phyloP scores from a whole-genome alignment of 1,140 invertebrate species.

The Drosophila ananassae region DNA sequence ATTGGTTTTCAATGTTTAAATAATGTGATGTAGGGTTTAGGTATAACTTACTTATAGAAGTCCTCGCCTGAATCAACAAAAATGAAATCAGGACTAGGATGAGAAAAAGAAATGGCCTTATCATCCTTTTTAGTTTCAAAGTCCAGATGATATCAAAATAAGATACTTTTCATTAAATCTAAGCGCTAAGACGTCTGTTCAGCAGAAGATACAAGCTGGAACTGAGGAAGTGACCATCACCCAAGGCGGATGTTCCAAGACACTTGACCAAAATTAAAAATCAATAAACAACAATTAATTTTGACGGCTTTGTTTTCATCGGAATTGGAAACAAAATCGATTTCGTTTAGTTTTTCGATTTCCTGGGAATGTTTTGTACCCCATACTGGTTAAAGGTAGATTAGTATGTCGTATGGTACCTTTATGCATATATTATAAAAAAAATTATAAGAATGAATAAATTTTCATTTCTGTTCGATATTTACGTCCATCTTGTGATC shows the following conservation, averaged over 20 bases:
- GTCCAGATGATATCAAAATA: no score
- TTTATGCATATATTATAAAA: no score
- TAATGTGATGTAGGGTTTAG: background rate
- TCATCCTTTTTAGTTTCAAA: background rate
- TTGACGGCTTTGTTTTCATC: background rate
- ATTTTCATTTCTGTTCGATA: no score
- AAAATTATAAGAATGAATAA: no score
- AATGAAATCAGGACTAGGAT: slow-evolving; percentile 13
- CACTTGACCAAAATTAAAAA: background rate
- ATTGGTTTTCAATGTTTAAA: background rate
- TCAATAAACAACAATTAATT: background rate
- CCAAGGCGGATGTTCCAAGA: background rate
- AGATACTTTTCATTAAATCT: no score
- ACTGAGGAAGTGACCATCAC: background rate
- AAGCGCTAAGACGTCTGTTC: background rate
- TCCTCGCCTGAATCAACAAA: slow-evolving; percentile 13
- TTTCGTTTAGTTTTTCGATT: background rate
- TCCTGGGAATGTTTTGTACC: background rate
- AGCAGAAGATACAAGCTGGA: background rate
- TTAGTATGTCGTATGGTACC: background rate
- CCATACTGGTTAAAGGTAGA: background rate
- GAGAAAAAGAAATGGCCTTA: slow-evolving; percentile 16
- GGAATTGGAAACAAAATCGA: background rate
- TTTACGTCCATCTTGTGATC: no score
- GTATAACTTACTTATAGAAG: slow-evolving; percentile 40